These are phyloP conservation scores for Novumbra hubbsi DNA, from an alignment of 2,797 vertebrate genomes.

Conservation along the genomic window DNA sequence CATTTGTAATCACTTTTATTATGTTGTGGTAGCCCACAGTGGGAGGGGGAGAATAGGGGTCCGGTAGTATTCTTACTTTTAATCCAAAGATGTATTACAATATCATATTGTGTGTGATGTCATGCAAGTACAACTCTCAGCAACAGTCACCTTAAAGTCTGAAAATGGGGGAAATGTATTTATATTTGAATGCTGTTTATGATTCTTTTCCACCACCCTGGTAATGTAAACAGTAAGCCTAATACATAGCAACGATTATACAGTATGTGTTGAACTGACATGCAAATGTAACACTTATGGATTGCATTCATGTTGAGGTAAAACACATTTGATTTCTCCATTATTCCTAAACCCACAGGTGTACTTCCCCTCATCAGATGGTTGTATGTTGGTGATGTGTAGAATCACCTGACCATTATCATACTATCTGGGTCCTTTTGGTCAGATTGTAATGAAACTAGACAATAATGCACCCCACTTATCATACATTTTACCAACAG, in stretches of 20 bases:
- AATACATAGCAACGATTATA: accelerated
- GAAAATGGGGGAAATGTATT: background rate
- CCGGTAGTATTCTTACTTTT: too few relatives aligned
- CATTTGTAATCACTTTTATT: too few relatives aligned
- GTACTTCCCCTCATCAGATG: conserved; percentile 43
- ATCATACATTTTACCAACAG: background rate
- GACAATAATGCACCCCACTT: conserved; percentile 15
- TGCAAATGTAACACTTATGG: too few relatives aligned
- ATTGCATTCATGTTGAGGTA: conserved; percentile 31
- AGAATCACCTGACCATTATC: conserved; percentile 20
- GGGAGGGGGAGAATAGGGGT: too few relatives aligned
- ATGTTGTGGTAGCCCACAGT: too few relatives aligned
- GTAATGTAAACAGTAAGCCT: background rate
- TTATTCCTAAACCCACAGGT: background rate
- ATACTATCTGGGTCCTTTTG: accelerated
- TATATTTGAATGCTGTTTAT: background rate
- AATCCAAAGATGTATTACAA: too few relatives aligned
- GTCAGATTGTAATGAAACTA: accelerated
- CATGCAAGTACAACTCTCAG: too few relatives aligned
- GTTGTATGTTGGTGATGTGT: conserved; percentile 28
- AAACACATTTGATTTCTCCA: accelerated
- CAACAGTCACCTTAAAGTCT: background rate
- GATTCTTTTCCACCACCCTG: background rate
- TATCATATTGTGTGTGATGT: too few relatives aligned
- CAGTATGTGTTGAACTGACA: background rate